Percentiles rank a stretch among this genome's conserved stretches.
Evolutionary conservation across 2,888 invertebrate species (phyloP).

Genomic region (Melanostoma scalare): DNA sequence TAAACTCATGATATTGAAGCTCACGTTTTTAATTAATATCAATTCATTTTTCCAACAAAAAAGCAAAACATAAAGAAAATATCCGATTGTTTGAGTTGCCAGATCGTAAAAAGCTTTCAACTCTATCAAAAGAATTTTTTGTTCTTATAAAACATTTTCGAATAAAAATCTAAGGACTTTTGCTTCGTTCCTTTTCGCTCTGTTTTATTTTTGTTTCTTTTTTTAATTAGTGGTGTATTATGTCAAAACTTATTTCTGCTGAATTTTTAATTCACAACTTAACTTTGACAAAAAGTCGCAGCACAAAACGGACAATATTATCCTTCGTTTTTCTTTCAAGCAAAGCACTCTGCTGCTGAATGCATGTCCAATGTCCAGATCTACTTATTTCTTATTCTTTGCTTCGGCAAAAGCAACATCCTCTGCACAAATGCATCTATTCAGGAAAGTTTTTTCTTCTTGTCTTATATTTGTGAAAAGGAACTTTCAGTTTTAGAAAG

Average conservation of each 20-base stretch:
- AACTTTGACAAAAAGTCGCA: conserved; percentile 57
- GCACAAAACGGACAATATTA: conserved; percentile 58
- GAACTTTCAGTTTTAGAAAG: conserved; percentile 37
- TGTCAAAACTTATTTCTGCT: conserved; percentile 70
- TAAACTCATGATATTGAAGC: background rate
- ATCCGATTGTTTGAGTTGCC: background rate
- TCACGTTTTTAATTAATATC: conserved; percentile 14
- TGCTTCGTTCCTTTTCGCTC: background rate
- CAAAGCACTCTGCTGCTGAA: conserved; percentile 50
- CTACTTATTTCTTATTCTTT: conserved; percentile 63
- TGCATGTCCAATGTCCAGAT: conserved; percentile 69
- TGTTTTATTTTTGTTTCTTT: conserved; percentile 27
- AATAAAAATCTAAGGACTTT: conserved; percentile 8
- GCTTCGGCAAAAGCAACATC: conserved; percentile 64
- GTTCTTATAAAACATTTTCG: background rate
- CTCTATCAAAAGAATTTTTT: background rate
- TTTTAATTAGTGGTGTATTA: conserved; percentile 72
- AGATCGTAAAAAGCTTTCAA: conserved; percentile 4
- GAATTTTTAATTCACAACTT: conserved; percentile 72
- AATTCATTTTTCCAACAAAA: background rate
- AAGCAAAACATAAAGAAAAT: background rate
- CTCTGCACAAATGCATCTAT: conserved; percentile 70
- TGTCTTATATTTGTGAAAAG: conserved; percentile 36
- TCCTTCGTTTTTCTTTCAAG: conserved; percentile 38
- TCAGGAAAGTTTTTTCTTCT: conserved; percentile 46